These are phyloP conservation scores for Falco novaeseelandiae DNA, from an alignment of 2,797 vertebrate genomes.

Conservation along the genomic window DNA sequence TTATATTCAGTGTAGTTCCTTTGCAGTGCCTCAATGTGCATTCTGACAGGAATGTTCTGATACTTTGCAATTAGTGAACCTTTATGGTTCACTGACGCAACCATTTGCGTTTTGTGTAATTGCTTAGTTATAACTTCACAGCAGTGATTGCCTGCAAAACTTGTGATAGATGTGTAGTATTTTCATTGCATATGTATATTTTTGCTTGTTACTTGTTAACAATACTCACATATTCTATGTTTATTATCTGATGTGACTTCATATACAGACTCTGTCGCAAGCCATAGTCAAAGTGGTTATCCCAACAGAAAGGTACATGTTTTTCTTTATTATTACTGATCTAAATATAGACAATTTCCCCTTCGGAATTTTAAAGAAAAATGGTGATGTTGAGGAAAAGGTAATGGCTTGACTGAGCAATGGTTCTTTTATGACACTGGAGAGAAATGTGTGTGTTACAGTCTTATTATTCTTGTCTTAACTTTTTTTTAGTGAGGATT, in stretches of 20 bases:
- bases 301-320: conserved; percentile 99
- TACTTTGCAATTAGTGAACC: conserved; percentile 79
- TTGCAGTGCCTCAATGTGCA: conserved; percentile 78
- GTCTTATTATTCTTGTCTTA: background rate
- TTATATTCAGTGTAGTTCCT: conserved; percentile 78
- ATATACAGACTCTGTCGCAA: conserved; percentile 99
- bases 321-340: conserved; percentile 99
- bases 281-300: conserved; percentile 99
- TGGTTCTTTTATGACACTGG: conserved; percentile 78
- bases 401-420: conserved; percentile 95
- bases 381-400: conserved; percentile 83
- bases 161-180: conserved; percentile 91
- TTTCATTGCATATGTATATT: conserved; percentile 98
- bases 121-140: conserved; percentile 88
- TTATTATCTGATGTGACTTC: conserved; percentile 99
- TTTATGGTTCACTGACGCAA: conserved; percentile 78
- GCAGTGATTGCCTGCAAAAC: conserved; percentile 87
- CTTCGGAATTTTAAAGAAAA: conserved; percentile 86
- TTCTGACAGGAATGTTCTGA: conserved; percentile 81
- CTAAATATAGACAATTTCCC: conserved; percentile 96
- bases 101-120: conserved; percentile 81
- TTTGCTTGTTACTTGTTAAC: conserved; percentile 99
- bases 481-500: background rate
- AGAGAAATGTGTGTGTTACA: conserved; percentile 28
- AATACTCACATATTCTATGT: conserved; percentile 99